Percentiles rank a stretch among this genome's conserved stretches.
Evolutionary conservation across 2,888 invertebrate genomes (phyloP).

Genomic region (Sturmia bella): DNA sequence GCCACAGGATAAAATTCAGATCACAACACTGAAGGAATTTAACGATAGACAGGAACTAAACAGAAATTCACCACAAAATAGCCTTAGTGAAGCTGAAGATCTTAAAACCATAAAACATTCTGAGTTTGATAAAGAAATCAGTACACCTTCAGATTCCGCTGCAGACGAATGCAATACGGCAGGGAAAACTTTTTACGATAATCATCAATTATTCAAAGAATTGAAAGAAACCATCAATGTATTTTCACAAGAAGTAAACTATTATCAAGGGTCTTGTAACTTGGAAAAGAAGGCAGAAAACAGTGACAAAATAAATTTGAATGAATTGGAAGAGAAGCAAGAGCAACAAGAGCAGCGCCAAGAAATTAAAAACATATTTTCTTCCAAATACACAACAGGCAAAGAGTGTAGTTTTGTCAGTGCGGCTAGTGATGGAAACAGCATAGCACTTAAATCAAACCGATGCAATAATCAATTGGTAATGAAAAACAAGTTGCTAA

Average conservation of each 20-base stretch:
- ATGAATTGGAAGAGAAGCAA: conserved; percentile 72
- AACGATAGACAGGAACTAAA: background rate
- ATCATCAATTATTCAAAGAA: conserved; percentile 56
- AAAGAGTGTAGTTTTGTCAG: conserved; percentile 41
- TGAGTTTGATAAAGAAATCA: background rate
- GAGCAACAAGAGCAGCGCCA: conserved; percentile 33
- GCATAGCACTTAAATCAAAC: background rate
- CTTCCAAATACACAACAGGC: background rate
- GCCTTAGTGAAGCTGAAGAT: conserved; percentile 35
- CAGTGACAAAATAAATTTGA: conserved; percentile 73
- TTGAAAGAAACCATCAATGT: conserved; percentile 40
- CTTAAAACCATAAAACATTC: conserved; percentile 60
- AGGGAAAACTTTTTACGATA: conserved; percentile 35
- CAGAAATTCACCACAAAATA: background rate
- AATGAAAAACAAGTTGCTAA: too few species aligned
- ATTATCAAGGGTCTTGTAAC: background rate
- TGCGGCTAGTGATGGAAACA: conserved; percentile 4
- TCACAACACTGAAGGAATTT: background rate
- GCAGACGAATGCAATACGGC: conserved; percentile 48
- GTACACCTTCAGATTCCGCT: background rate
- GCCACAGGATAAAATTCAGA: background rate
- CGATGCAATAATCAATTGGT: conserved; percentile 34
- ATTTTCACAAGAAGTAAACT: conserved; percentile 22
- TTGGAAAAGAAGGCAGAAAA: background rate
- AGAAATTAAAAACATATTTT: background rate